Evolutionary conservation across 2,113 vertebrate genomes (phyloP), one percentile per base, ranked within the genome.

Genomic region (Psettodes erumei): DNA sequence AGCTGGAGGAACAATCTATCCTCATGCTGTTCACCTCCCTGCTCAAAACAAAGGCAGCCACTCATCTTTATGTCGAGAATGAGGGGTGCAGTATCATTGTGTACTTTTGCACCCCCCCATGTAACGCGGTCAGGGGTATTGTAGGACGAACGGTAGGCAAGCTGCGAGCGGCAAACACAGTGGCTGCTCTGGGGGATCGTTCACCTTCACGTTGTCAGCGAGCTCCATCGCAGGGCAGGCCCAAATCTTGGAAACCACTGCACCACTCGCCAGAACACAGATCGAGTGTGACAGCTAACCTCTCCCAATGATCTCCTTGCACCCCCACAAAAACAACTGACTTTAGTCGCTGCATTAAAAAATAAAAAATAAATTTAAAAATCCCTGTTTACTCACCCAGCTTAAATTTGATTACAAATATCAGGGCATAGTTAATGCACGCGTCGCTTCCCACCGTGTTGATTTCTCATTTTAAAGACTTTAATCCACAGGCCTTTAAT

Each of bases 121-220:
- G n/a, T n/a, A n/a, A 78, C 75, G 77, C 8, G 69, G 83, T 82
- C 88, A 84, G 73, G 66, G 77, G 68, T 63, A 79, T 53, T 84
- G 86, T 84, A 85, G 87, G 82, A 83, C 85, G 81, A 83, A 77
- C 21, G 27, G 71, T 51, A 82, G 84, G 86, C 78, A 78, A 85
- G 79, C 82, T 82, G 54, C 85, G 83, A 88, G 80, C 70, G 79
- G 74, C 45, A 28, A 80, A 71, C 48, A 50, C 63, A 84, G 74
- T 55, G 53, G 64, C 71, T 55, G 83, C 90, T 86, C 81, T 35
- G 62, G 86, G 86, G 88, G 75, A 88, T 85, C 73, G 51, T 78
- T 92, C 89, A 90, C 87, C 88, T 90, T 92, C 89, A 87, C 55
- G 35, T 38, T 9, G 18, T 54, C 64, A 47, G 55, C 59, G 70